Evolutionary conservation across 2,797 vertebrate species (phyloP).

Genomic region (Acanthurus lineatus): DNA sequence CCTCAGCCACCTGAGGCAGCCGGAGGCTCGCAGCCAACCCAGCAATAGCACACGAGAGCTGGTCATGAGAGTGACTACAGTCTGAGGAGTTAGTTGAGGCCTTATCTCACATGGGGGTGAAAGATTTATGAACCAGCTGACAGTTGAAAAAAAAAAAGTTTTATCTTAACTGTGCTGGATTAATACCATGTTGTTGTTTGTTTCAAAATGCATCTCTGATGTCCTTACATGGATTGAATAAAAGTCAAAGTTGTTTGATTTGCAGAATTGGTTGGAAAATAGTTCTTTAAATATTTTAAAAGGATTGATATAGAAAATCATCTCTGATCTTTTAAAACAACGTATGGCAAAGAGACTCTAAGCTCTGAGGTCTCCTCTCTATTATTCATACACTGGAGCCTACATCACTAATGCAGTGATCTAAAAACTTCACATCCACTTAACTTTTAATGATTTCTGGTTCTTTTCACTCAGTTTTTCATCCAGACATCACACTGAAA

Average conservation of each 20-base stretch:
- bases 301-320: neutral
- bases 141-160: conserved; percentile 54
- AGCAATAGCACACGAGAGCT: conserved; percentile 93
- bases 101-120: conserved; percentile 74
- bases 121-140: conserved; percentile 65
- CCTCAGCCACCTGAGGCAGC: conserved; percentile 95
- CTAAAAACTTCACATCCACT: neutral
- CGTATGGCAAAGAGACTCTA: neutral
- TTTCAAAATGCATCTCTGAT: conserved; percentile 81
- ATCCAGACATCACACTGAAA: neutral
- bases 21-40: conserved; percentile 88
- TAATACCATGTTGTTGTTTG: conserved; percentile 75
- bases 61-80: conserved; percentile 99
- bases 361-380: conserved; percentile 4
- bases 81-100: conserved; percentile 89
- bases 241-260: conserved; percentile 82
- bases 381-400: neutral
- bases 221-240: conserved; percentile 82
- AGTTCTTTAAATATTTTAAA: conserved; percentile 38
- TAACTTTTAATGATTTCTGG: neutral
- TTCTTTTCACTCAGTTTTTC: neutral
- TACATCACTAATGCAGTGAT: neutral
- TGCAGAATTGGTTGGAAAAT: conserved; percentile 65
- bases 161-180: conserved; percentile 70
- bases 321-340: neutral